A percentile compares a stretch with the other conserved stretches of the same genome.
These are phyloP conservation scores for Celastrina argiolus DNA, from an alignment of 2,888 invertebrate species.

Conservation along the genomic window DNA sequence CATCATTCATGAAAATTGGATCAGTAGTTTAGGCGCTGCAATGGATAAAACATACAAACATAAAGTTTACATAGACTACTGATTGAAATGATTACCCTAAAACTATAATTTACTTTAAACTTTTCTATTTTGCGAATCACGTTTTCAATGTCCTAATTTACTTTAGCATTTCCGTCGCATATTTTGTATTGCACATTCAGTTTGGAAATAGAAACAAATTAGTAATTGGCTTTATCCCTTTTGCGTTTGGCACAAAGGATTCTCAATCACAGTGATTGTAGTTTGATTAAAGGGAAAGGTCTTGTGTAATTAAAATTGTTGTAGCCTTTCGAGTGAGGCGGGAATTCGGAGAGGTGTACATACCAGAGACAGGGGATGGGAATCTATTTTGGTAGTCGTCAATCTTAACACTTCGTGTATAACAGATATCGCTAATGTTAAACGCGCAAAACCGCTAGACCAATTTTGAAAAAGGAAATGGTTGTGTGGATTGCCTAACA, in stretches of 20 bases:
- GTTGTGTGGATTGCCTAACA: too few species aligned
- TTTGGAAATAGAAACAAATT: conserved; percentile 5
- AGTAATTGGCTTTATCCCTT: conserved; percentile 3
- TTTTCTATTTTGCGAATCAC: background rate
- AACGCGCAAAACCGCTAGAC: too few species aligned
- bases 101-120: too few species aligned
- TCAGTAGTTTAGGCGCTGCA: too few species aligned
- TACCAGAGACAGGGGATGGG: background rate
- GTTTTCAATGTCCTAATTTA: background rate
- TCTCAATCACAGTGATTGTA: conserved; percentile 6
- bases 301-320: conserved; percentile 2
- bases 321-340: background rate
- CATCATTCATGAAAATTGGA: too few species aligned
- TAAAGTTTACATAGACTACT: too few species aligned
- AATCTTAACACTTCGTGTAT: too few species aligned
- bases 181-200: background rate
- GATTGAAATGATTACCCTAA: too few species aligned
- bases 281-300: conserved; percentile 1
- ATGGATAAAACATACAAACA: too few species aligned
- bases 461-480: too few species aligned
- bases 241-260: background rate
- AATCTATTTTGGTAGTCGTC: background rate
- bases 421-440: too few species aligned
- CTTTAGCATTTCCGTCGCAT: background rate
- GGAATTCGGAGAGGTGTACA: conserved; percentile 1